Conservation (phyloP, 2,113 vertebrate species). For the Galbula dea region DNA sequence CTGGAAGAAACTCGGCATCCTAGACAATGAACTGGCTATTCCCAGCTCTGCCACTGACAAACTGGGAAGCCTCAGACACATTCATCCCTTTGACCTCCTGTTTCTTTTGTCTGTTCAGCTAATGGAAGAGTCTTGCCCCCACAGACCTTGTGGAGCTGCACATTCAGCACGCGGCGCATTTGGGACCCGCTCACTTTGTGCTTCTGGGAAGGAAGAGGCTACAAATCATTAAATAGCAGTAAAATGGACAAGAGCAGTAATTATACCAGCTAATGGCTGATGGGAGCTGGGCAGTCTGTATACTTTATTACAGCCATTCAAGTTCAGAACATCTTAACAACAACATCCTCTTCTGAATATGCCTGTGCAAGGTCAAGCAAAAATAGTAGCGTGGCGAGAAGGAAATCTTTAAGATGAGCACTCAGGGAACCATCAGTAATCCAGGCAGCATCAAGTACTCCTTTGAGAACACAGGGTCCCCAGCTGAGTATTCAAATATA, state of each 20-base stretch:
- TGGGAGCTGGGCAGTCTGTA: background rate
- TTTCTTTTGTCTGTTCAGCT: background rate
- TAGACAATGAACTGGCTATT: background rate
- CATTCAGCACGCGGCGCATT: rapidly evolving
- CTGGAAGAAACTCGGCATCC: background rate
- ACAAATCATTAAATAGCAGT: constrained; percentile 10
- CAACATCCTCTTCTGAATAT: background rate
- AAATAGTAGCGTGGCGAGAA: background rate
- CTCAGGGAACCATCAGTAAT: background rate
- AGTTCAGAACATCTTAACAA: background rate
- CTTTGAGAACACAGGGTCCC: background rate
- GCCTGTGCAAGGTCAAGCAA: constrained; percentile 14
- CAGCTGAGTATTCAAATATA: background rate
- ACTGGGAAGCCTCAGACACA: background rate
- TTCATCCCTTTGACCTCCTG: background rate
- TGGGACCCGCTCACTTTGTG: background rate
- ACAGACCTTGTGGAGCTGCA: background rate
- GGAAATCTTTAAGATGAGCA: background rate
- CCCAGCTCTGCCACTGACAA: background rate
- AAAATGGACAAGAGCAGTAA: constrained; percentile 12
- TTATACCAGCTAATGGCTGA: background rate
- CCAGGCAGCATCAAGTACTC: background rate
- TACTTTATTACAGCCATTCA: background rate
- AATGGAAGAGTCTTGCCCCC: background rate
- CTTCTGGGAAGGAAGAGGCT: background rate